These are phyloP conservation scores for Embiotoca jacksoni DNA, from an alignment of 2,113 vertebrate species.

Conservation along the genomic window DNA sequence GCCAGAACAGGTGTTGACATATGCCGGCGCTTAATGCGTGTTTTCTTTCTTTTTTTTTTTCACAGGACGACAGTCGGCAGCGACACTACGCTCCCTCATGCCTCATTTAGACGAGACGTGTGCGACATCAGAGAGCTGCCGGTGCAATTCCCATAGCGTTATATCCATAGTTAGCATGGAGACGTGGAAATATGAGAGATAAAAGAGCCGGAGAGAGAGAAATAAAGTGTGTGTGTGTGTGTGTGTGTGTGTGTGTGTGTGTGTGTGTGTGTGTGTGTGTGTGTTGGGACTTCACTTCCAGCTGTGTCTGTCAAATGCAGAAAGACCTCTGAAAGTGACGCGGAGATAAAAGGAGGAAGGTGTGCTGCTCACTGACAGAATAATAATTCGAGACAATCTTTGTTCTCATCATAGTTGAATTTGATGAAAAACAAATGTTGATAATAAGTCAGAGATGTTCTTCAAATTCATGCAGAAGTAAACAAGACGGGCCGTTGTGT, in stretches of 20 bases:
- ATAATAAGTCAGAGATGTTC: too few relatives aligned
- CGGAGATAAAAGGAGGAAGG: background rate
- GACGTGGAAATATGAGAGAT: background rate
- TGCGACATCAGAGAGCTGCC: slow-evolving; percentile 42
- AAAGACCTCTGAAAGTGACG: slow-evolving; percentile 4
- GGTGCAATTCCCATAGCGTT: slow-evolving; percentile 23
- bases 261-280: background rate
- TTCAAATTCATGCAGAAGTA: too few relatives aligned
- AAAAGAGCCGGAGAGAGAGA: background rate
- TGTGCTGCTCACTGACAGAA: background rate
- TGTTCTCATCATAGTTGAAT: background rate
- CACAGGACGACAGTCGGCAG: slow-evolving; percentile 16
- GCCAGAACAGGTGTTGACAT: background rate
- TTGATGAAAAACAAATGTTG: too few relatives aligned
- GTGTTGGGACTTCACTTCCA: slow-evolving; percentile 45
- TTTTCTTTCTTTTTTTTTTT: background rate
- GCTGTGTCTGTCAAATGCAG: slow-evolving; percentile 61
- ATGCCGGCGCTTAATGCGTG: background rate
- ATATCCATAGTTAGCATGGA: background rate
- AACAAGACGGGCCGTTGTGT: background rate
- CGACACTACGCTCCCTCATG: slow-evolving; percentile 15
- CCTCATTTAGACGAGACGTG: slow-evolving; percentile 37
- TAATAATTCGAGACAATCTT: background rate
- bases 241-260: background rate
- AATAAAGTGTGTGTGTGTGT: background rate